phyloP scores from a whole-genome alignment of 2,797 vertebrate genomes.

The Paguma larvata region DNA sequence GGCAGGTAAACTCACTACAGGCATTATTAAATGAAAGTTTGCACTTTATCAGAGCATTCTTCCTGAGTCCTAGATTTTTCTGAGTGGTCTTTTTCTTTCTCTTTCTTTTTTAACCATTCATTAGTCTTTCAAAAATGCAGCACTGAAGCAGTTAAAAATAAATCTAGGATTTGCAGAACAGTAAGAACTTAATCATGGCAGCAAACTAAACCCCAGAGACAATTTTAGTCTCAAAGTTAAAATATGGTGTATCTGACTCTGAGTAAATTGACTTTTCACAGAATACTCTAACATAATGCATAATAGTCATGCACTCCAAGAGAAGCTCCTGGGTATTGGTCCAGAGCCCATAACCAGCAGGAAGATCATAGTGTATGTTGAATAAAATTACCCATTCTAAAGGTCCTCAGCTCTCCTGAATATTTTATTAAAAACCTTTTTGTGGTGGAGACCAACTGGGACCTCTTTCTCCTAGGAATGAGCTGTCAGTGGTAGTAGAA shows the following conservation, averaged over 20 bases:
- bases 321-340: slow-evolving; percentile 82
- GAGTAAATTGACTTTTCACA: slow-evolving; percentile 80
- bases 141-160: slow-evolving; percentile 82
- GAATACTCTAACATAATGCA: slow-evolving; percentile 70
- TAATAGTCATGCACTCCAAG: slow-evolving; percentile 63
- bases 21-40: slow-evolving; percentile 84
- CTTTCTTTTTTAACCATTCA: slow-evolving; percentile 69
- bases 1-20: slow-evolving; percentile 85
- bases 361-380: slow-evolving; percentile 80
- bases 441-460: slow-evolving; percentile 77
- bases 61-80: slow-evolving; percentile 57
- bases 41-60: slow-evolving; percentile 70
- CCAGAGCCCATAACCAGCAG: slow-evolving; percentile 67
- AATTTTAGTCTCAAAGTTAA: slow-evolving; percentile 80
- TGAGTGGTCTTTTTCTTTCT: background rate
- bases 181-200: slow-evolving; percentile 78
- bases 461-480: slow-evolving; percentile 70
- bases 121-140: slow-evolving; percentile 70
- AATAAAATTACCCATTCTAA: slow-evolving; percentile 79
- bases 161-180: slow-evolving; percentile 72
- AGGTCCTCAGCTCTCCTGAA: slow-evolving; percentile 73
- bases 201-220: slow-evolving; percentile 79
- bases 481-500: slow-evolving; percentile 70
- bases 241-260: slow-evolving; percentile 69
- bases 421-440: slow-evolving; percentile 81